Conservation (phyloP, 2,888 invertebrate species). For the Ennomos quercinarius region DNA sequence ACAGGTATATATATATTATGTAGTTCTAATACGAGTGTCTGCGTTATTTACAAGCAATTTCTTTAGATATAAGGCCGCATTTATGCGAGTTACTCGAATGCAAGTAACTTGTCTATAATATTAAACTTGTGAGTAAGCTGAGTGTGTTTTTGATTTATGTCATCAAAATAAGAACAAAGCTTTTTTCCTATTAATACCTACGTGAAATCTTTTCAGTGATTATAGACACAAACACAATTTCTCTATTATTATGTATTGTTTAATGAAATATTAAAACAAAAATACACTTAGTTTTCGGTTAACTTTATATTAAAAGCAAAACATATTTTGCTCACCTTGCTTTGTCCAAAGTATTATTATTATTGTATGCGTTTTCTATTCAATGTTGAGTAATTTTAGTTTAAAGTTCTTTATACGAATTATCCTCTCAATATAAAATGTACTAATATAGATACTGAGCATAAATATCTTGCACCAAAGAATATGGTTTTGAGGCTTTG, state of each 20-base stretch:
- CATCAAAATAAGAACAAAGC: constrained; percentile 12
- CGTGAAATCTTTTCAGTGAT: not conserved
- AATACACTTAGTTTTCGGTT: constrained; percentile 20
- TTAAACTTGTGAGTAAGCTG: constrained; percentile 9
- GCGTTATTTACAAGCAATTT: constrained; percentile 26
- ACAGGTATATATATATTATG: constrained; percentile 31
- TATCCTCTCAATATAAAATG: constrained; percentile 10
- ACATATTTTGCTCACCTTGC: constrained; percentile 28
- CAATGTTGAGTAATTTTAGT: constrained; percentile 26
- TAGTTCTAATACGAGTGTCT: constrained; percentile 14
- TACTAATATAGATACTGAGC: constrained; percentile 6
- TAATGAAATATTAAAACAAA: constrained; percentile 2
- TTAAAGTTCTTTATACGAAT: constrained; percentile 31
- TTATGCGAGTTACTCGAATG: constrained; percentile 17
- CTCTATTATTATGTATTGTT: too few relatives aligned
- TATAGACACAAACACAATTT: not conserved
- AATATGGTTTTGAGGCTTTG: constrained; percentile 8
- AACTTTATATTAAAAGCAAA: constrained; percentile 14
- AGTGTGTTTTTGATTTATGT: constrained; percentile 27
- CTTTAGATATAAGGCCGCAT: constrained; percentile 16
- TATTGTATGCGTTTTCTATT: constrained; percentile 31
- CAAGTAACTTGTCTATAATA: constrained; percentile 12
- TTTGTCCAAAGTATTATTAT: constrained; percentile 37
- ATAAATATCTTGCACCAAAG: constrained; percentile 26
- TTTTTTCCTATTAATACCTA: not conserved